Base-by-base conservation (phyloP, 2,113 vertebrate species). In the Aphyosemion australe region DNA sequence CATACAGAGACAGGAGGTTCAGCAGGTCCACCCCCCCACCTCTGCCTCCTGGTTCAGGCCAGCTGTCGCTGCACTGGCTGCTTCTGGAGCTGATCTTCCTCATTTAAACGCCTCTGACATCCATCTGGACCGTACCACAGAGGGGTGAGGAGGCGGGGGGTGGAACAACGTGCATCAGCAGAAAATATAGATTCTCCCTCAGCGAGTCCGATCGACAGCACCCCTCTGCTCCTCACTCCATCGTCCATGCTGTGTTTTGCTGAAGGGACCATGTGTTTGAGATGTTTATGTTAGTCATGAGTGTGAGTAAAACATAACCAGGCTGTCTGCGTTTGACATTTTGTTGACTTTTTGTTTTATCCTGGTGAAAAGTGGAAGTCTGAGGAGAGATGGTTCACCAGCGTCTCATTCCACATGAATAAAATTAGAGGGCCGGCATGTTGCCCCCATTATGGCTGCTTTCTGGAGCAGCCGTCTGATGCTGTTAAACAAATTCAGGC, bases 81-180 rank as follows among this genome's bases (percentile, higher is more conserved):
- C 88, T 88, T 85, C 85, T 87, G 85, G 90, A 88, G 87, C 87
- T 86, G 80, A 85, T 85, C 85, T 83, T 89, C 74, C 86, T 90
- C 83, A 89, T 92, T 93, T 91, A 86, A 92, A 93, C 88, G 88
- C 87, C 87, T 83, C 87, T 90, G 91, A 92, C 92, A 91, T 90
- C 73, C 60, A 81, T 83, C 57, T 90, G 90, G 93, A 89, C 78
- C 11, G 68, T 94, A 93, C 93, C 92, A 93, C 69, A 56, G 74
- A 64, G 74, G 39, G 60, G 37, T 55, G 60, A 74, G 16, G 69
- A 76, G 56, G 51, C 58, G 61, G 84, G 83, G 91, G 88, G 81
- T 43, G 14, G 32, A 52, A 31, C 15, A 0, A n/a, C 19, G 4
- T 48, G 42, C 71, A 73, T 69, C 62, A 72, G 59, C 12, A 8